phyloP scores from a whole-genome alignment of 2,113 vertebrate genomes.

The Chrysochloris asiatica region DNA sequence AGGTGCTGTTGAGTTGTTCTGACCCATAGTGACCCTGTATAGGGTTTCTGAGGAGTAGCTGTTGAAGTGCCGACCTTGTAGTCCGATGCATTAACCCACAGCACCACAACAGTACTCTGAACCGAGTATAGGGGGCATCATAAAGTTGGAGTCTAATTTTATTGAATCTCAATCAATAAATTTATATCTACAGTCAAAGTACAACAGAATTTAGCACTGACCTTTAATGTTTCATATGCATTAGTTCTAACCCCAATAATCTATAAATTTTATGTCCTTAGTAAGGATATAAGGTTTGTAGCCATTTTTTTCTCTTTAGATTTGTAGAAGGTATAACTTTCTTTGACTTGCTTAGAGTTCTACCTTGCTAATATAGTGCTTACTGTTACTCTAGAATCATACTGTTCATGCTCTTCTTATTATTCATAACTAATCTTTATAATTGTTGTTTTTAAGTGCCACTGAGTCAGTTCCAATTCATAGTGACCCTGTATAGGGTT shows the following conservation, averaged over 20 bases:
- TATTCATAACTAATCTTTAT: neutral
- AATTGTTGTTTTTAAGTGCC: too few species aligned
- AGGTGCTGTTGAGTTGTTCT: too few species aligned
- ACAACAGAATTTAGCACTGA: neutral
- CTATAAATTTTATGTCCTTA: neutral
- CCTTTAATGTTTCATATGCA: neutral
- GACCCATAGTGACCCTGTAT: too few species aligned
- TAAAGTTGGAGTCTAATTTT: neutral
- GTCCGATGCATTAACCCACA: too few species aligned
- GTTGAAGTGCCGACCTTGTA: too few species aligned
- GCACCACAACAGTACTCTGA: too few species aligned
- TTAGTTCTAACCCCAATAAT: constrained; percentile 23
- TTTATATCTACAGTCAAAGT: neutral
- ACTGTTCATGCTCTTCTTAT: constrained; percentile 1
- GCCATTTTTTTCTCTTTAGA: constrained; percentile 12
- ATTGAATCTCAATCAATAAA: neutral
- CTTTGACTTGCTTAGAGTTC: neutral
- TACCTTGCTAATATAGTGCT: neutral
- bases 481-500: too few species aligned
- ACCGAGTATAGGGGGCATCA: neutral
- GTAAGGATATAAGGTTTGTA: neutral
- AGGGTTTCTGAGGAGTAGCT: too few species aligned
- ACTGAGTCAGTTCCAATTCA: too few species aligned
- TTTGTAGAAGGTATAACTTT: neutral
- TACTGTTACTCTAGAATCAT: neutral